Conservation (phyloP, 2,888 invertebrate species). For the Nezara viridula region DNA sequence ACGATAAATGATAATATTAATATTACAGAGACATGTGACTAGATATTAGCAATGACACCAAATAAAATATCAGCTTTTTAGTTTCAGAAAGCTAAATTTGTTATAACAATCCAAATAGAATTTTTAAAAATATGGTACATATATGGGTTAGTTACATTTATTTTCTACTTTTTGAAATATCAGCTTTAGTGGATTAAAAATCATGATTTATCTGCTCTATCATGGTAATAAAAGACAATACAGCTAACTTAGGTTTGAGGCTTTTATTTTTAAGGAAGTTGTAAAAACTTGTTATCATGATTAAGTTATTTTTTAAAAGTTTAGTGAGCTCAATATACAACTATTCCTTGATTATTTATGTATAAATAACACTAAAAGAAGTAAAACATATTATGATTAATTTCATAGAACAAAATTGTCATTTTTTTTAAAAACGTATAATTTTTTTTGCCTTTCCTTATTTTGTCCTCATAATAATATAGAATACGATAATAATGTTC, state of each 20-base stretch:
- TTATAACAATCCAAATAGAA: not conserved
- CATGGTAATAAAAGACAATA: not conserved
- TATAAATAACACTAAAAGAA: not conserved
- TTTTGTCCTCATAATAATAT: not conserved
- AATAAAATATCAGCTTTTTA: not conserved
- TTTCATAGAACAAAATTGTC: not conserved
- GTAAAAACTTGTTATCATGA: not conserved
- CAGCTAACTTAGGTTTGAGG: not conserved
- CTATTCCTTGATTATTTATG: not conserved
- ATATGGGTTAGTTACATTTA: not conserved
- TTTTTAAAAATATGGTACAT: not conserved
- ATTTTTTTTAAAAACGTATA: not conserved
- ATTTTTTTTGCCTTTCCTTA: not conserved
- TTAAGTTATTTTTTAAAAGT: not conserved
- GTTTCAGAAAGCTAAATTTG: not conserved
- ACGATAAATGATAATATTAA: not conserved
- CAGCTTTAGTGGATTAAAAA: not conserved
- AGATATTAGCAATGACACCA: not conserved
- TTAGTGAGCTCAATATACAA: not conserved
- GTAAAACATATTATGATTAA: not conserved
- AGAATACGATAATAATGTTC: not conserved
- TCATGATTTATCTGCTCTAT: not conserved
- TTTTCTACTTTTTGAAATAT: not conserved
- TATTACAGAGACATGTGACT: not conserved
- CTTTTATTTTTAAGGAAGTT: not conserved